Evolutionary conservation across 2,888 invertebrate species (phyloP).

Genomic region (Pollenia griseotomentosa): DNA sequence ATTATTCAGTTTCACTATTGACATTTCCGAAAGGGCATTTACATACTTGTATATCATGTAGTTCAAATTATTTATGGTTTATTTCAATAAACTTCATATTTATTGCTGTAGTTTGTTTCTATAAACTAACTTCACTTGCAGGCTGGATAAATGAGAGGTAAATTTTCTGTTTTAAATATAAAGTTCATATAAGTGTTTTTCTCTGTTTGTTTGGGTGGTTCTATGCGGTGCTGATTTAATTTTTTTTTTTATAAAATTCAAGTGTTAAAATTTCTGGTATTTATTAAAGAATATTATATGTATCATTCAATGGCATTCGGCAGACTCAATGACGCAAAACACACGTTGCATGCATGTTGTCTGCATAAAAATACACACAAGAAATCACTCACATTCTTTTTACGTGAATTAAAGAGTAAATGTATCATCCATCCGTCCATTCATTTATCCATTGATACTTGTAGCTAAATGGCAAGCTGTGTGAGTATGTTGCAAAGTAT

Average conservation of each 20-base stretch:
- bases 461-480: slow-evolving; percentile 8
- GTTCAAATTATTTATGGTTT: slow-evolving; percentile 27
- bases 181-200: not conserved
- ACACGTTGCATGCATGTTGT: slow-evolving; percentile 52
- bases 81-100: slow-evolving; percentile 16
- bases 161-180: not conserved
- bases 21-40: not conserved
- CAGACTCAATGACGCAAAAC: slow-evolving; percentile 57
- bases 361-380: slow-evolving; percentile 13
- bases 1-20: not conserved
- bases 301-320: slow-evolving; percentile 35
- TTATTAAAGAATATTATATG: slow-evolving; percentile 13
- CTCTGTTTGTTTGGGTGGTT: not conserved
- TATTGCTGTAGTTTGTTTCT: not conserved
- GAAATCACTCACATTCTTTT: not conserved
- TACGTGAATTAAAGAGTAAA: not conserved
- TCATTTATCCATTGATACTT: slow-evolving; percentile 21
- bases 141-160: not conserved
- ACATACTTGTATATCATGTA: slow-evolving; percentile 23
- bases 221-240: not conserved
- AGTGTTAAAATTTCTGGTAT: slow-evolving; percentile 63
- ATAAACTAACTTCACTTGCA: not conserved
- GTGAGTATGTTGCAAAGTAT: not conserved
- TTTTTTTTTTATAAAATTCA: slow-evolving; percentile 43
- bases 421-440: not conserved